Base-by-base conservation (phyloP, 2,113 vertebrate species). In the Peromyscus leucopus region DNA sequence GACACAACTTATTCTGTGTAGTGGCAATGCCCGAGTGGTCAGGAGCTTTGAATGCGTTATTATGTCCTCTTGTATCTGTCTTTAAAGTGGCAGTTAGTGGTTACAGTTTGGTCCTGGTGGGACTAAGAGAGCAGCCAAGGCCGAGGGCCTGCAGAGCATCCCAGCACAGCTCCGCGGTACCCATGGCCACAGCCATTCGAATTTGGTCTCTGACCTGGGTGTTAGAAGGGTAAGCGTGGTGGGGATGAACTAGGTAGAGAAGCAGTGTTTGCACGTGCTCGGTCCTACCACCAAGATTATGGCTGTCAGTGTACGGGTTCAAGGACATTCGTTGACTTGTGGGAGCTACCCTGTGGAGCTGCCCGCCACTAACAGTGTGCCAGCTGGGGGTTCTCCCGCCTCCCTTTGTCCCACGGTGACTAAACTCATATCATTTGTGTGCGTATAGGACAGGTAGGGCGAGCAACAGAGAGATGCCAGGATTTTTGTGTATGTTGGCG, bases 181-280 rank as follows among this genome's bases (percentile, higher is more conserved):
- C 11, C 36, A 12, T 12, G 36, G 55, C 61, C 36, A n/a, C 17
- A 57, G 48, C 36, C n/a, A 48, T 36, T 72, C n/a, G 19, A 19
- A 10, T 67, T 46, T 46, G 16, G 2, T 12, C 51, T 48, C 31
- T 36, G 71, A 59, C 36, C 33, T 39, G 36, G 71, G 2, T 57
- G 24, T 91, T 75, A n/a, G 28, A 76, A 69, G 83, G 19, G 42
- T 1, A 0, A 17, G 1, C 10, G 10, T 24, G 2, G 0, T 0
- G 0, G 76, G 48, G 8, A 13, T 2, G 13, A 84, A 36, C 19
- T 0, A 0, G 51, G 10, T 86, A 5, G 46, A 19, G 0, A 33
- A 69, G 61, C 15, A 0, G 4, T 19, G 57, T 86, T 74, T 57
- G 76, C 59, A 51, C 0, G 2, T 13, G 39, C 39, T 21, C 2